A percentile compares a stretch with the other conserved stretches of the same genome.
phyloP scores from a whole-genome alignment of 2,888 invertebrate genomes.

The Prostheceraeus crozeri region DNA sequence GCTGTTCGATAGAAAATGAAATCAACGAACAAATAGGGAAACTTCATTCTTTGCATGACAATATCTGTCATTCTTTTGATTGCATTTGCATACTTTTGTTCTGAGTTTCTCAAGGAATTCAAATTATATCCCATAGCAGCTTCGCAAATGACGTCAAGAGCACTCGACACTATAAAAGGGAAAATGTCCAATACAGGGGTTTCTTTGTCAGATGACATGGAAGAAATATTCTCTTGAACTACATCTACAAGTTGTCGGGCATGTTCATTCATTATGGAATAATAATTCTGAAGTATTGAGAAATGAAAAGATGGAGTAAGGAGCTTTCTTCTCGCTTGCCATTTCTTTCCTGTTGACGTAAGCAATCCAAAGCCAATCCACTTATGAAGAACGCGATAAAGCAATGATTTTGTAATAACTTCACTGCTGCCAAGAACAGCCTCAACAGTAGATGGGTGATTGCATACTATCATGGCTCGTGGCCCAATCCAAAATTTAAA shows the following conservation, averaged over 20 bases:
- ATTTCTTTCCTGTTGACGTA: constrained; percentile 62
- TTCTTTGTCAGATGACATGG: no score
- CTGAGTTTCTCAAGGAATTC: no score
- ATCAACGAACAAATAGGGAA: constrained; percentile 62
- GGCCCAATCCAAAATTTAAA: constrained; percentile 45
- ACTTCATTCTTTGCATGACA: constrained; percentile 51
- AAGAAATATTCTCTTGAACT: no score
- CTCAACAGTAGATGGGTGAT: constrained; percentile 51
- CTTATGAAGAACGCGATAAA: constrained; percentile 58
- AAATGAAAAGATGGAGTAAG: constrained; percentile 73
- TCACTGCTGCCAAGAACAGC: constrained; percentile 62
- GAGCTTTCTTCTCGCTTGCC: constrained; percentile 66
- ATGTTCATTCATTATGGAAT: constrained; percentile 66
- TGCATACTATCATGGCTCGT: constrained; percentile 43
- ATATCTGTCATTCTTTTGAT: constrained; percentile 61
- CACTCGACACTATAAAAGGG: constrained; percentile 63
- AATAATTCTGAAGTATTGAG: constrained; percentile 67
- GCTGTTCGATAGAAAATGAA: constrained; percentile 62
- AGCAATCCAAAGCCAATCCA: constrained; percentile 61
- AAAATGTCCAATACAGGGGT: constrained; percentile 62
- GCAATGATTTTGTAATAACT: constrained; percentile 62
- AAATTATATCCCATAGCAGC: constrained; percentile 74
- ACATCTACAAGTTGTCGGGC: constrained; percentile 60
- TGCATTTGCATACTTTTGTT: constrained; percentile 71
- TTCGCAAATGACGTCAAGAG: constrained; percentile 67